Evolutionary conservation across 2,888 invertebrate species (phyloP).

Genomic region (Lasioglossum malachurum): DNA sequence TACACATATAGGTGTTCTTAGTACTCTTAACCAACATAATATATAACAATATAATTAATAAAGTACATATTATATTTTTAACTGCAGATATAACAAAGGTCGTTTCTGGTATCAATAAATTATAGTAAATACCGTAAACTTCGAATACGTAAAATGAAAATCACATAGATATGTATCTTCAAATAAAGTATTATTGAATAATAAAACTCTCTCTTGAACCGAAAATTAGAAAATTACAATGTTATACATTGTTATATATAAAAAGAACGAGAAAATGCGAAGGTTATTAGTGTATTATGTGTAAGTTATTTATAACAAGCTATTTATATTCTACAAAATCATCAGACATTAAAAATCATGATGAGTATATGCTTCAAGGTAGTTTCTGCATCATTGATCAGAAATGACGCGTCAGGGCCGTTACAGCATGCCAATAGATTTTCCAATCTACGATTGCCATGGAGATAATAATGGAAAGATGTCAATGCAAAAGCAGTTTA

Average conservation of each 20-base stretch:
- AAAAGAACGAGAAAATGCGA: neutral
- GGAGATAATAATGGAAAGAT: neutral
- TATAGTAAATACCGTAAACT: neutral
- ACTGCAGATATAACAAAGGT: neutral
- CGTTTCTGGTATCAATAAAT: neutral
- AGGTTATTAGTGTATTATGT: neutral
- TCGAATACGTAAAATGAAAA: neutral
- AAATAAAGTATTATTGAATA: neutral
- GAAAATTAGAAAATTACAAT: neutral
- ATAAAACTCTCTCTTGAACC: neutral
- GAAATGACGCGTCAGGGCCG: conserved; percentile 33
- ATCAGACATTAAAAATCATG: conserved; percentile 15
- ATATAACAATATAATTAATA: no score
- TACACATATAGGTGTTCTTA: no score
- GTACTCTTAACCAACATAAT: no score
- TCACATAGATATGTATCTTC: neutral
- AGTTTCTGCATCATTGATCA: conserved; percentile 28
- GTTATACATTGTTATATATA: no score
- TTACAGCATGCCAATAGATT: conserved; percentile 41
- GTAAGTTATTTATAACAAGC: conserved; percentile 16
- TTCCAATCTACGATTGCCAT: conserved; percentile 17
- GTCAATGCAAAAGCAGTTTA: conserved; percentile 8
- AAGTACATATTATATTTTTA: neutral
- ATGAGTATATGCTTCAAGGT: conserved; percentile 12
- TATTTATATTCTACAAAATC: conserved; percentile 10